Percentiles rank a stretch among this genome's conserved stretches.
phyloP scores from a whole-genome alignment of 2,797 vertebrate species.

The Lepilemur septentrionalis region DNA sequence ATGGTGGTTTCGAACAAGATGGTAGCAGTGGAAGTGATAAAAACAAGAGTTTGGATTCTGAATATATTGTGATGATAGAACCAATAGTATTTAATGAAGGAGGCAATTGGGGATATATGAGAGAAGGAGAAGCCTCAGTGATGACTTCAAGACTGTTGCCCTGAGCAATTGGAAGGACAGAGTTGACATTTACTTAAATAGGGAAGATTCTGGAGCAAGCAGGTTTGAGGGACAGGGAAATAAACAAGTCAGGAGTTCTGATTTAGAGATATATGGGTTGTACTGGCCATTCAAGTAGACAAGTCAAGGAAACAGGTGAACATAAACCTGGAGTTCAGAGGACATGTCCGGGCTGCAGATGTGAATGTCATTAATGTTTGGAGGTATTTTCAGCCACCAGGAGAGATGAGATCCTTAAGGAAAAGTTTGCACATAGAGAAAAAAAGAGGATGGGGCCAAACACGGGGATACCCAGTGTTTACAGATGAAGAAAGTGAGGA shows the following conservation, averaged over 20 bases:
- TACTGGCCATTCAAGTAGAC: not conserved
- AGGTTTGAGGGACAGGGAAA: not conserved
- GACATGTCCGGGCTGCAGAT: not conserved
- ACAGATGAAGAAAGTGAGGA: not conserved
- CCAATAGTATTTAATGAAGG: not conserved
- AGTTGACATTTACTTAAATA: not conserved
- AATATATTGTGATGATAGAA: not conserved
- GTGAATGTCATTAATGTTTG: not conserved
- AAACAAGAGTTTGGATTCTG: not conserved
- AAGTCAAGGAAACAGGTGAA: not conserved
- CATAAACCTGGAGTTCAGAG: not conserved
- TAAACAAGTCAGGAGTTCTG: not conserved
- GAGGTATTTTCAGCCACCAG: not conserved
- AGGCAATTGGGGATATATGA: not conserved
- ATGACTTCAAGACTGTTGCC: not conserved
- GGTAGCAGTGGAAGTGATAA: not conserved
- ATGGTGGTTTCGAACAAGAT: not conserved
- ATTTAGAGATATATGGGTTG: not conserved
- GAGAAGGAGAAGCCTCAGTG: not conserved
- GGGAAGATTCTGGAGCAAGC: not conserved
- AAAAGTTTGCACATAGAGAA: not conserved
- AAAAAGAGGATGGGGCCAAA: not conserved
- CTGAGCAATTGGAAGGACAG: not conserved
- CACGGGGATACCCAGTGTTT: not conserved
- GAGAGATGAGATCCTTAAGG: not conserved